Evolutionary conservation across 2,797 vertebrate species (phyloP).

Genomic region (Intellagama lesueurii): DNA sequence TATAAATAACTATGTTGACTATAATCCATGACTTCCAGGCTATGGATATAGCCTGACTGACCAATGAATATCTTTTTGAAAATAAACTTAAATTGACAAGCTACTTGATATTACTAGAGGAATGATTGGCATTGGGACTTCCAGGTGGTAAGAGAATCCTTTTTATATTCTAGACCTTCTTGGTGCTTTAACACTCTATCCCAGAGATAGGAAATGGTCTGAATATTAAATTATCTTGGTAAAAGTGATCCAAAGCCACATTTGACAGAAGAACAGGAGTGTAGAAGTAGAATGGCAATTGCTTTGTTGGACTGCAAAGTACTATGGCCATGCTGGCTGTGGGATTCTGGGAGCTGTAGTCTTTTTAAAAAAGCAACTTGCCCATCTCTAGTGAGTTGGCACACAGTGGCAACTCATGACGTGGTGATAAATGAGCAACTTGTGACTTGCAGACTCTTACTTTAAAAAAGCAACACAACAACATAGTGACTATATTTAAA

Average conservation of each 20-base stretch:
- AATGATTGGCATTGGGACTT: neutral
- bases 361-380: neutral
- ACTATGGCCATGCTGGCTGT: neutral
- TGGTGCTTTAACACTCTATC: no score
- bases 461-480: no score
- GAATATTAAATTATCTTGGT: neutral
- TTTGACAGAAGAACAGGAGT: neutral
- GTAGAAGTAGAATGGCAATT: neutral
- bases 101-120: neutral
- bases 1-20: no score
- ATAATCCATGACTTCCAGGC: neutral
- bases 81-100: neutral
- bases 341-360: neutral
- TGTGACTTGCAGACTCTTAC: no score
- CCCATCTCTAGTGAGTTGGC: no score
- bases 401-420: no score
- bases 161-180: neutral
- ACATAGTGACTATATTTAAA: no score
- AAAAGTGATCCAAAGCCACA: neutral
- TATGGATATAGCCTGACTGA: neutral
- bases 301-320: neutral
- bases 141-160: neutral
- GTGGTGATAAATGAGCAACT: no score
- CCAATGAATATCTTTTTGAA: neutral
- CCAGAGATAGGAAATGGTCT: neutral